A percentile compares a stretch with the other conserved stretches of the same genome.
Evolutionary conservation across 2,797 vertebrate species (phyloP).

Genomic region (Sebastes cheni): DNA sequence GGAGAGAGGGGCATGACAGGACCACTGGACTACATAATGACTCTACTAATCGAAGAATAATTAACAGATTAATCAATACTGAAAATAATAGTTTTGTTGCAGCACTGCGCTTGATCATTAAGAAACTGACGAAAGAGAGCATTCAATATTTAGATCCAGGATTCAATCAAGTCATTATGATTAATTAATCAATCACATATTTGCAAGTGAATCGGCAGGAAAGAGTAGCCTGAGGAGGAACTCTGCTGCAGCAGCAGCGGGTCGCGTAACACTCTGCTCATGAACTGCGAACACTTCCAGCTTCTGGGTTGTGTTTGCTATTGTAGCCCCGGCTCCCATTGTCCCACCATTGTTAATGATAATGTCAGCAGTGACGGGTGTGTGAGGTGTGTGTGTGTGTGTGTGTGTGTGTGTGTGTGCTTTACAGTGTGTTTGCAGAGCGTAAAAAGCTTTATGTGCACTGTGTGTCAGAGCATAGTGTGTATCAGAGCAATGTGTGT

Average conservation of each 20-base stretch:
- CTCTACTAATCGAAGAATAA: slow-evolving; percentile 24
- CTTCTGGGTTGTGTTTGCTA: slow-evolving; percentile 57
- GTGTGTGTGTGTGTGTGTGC: slow-evolving; percentile 1
- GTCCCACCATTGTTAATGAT: slow-evolving; percentile 71
- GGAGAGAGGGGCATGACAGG: not conserved
- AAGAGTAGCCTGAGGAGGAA: slow-evolving; percentile 15
- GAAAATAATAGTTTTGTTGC: not conserved
- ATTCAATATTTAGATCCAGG: slow-evolving; percentile 5
- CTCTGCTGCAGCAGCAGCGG: not conserved
- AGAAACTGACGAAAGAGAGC: not conserved
- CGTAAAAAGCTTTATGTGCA: slow-evolving; percentile 8
- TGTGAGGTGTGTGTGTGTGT: slow-evolving; percentile 10
- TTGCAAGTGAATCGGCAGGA: not conserved
- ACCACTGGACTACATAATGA: not conserved
- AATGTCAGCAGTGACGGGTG: slow-evolving; percentile 67
- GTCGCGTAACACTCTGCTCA: slow-evolving; percentile 18
- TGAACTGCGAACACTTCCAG: slow-evolving; percentile 59
- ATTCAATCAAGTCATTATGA: slow-evolving; percentile 28
- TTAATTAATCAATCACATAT: slow-evolving; percentile 19
- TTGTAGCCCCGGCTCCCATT: slow-evolving; percentile 60
- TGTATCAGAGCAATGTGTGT: not conserved
- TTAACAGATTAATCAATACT: slow-evolving; percentile 22
- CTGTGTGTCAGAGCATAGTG: slow-evolving; percentile 5
- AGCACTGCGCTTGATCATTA: not conserved
- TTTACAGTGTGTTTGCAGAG: slow-evolving; percentile 30